Evolutionary conservation across 2,888 invertebrate species (phyloP), one percentile per base, ranked within the genome.

Genomic region (Clepsis dumicolana): DNA sequence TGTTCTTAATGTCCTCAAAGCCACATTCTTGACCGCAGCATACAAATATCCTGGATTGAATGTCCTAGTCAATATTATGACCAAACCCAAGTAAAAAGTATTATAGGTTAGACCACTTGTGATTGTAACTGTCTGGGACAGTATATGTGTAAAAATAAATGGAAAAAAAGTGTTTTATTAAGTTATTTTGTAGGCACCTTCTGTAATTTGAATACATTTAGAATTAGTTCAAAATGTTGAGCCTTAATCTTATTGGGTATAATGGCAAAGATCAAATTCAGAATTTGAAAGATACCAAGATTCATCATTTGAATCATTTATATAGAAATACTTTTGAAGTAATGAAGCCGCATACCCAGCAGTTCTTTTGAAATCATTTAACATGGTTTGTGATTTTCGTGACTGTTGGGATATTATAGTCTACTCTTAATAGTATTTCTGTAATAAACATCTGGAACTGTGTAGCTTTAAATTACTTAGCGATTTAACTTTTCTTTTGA

Each of bases 1-100:
- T 86, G 91, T 95, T 21, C 70, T 94, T 50, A 93, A 93, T n/a
- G 85, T 95, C 52, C 76, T 93, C 18, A 94, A 91, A 82, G 84
- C 91, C 0, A 79, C 90, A 0, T 67, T 93, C 4, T 83, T 84
- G 74, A 81, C 83, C 24, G 89, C 88, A 1, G 80, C 88, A n/a
- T 73, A 83, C 44, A 91, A 90, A 73, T 90, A 93, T 71, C 91
- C 92, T 25, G 61, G 75, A 5, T 73, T 92, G 1, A 83, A 87
- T 73, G 75, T 85, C 57, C 68, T 89, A 71, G 48, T 48, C 4
- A 21, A 48, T 12, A 48, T 48, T 12, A 21, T 48, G 48, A 48
- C 18, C 21, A 48, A 48, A 10, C 48, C 48, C 10, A 48, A 48
- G 8, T 48, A 48, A 48, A 7, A 12, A 27, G 52, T 52, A 52